Percentiles rank a stretch among this genome's conserved stretches.
phyloP scores from a whole-genome alignment of 2,888 invertebrate species.

The Drosophila algonquin region DNA sequence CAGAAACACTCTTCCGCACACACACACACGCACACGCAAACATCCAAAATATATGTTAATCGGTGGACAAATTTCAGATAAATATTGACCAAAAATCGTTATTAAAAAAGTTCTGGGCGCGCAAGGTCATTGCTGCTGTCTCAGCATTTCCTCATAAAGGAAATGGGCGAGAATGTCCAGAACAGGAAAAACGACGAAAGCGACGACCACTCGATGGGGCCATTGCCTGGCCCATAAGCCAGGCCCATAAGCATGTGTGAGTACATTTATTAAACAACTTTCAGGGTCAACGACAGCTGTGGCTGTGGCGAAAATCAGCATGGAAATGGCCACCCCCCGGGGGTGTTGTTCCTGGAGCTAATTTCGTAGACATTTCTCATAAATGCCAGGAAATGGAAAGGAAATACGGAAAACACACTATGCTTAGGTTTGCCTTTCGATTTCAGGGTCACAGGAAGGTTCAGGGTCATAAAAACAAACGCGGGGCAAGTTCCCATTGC shows the following conservation, averaged over 20 bases:
- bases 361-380: constrained; percentile 20
- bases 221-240: constrained; percentile 11
- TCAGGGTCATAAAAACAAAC: background rate
- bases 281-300: constrained; percentile 46
- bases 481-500: background rate
- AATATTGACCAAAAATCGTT: constrained; percentile 39
- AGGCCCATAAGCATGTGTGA: constrained; percentile 61
- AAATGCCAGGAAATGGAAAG: constrained; percentile 18
- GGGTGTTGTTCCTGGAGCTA: constrained; percentile 34
- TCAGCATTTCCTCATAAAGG: constrained; percentile 39
- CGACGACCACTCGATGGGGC: constrained; percentile 46
- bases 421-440: constrained; percentile 26
- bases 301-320: constrained; percentile 7
- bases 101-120: constrained; percentile 68
- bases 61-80: constrained; percentile 22
- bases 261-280: constrained; percentile 79
- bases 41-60: background rate
- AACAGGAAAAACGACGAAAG: constrained; percentile 26
- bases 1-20: constrained; percentile 5
- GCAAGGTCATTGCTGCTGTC: constrained; percentile 48
- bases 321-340: background rate
- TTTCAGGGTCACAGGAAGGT: constrained; percentile 27
- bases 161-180: constrained; percentile 39
- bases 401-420: constrained; percentile 5
- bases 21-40: background rate